Evolutionary conservation across 2,888 invertebrate species (phyloP).

Genomic region (Malthinus seriepunctatus): DNA sequence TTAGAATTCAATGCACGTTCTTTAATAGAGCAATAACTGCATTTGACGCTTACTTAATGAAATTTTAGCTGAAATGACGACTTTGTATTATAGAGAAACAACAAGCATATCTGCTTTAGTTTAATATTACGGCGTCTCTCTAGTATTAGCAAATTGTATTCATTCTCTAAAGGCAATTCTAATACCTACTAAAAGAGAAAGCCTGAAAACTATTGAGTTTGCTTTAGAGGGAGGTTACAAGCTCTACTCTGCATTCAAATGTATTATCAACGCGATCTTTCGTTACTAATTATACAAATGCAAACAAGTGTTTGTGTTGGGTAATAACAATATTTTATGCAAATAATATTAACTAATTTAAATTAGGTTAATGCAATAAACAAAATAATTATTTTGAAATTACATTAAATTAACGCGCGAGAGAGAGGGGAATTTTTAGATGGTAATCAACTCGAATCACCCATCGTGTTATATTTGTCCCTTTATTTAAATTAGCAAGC

Average conservation of each 20-base stretch:
- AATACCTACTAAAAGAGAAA: background rate
- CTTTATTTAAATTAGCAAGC: too few species aligned
- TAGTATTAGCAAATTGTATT: conserved; percentile 10
- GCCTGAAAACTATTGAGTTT: conserved; percentile 5
- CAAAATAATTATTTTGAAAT: too few species aligned
- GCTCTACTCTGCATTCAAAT: conserved; percentile 2
- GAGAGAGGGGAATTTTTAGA: too few species aligned
- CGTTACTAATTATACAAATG: conserved; percentile 4
- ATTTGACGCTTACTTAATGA: conserved; percentile 5
- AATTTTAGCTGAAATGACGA: background rate
- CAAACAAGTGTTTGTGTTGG: background rate
- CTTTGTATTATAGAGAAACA: background rate
- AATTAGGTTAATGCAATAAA: too few species aligned
- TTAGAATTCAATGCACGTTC: background rate
- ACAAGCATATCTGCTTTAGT: conserved; percentile 1
- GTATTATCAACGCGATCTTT: background rate
- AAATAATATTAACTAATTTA: too few species aligned
- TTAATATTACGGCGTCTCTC: background rate
- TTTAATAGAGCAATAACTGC: conserved; percentile 1
- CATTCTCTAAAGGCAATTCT: conserved; percentile 5
- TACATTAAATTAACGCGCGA: too few species aligned
- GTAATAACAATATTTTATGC: too few species aligned
- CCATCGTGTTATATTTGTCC: too few species aligned
- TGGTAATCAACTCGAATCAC: too few species aligned
- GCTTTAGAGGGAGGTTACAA: background rate